phyloP scores from a whole-genome alignment of 2,113 vertebrate genomes.

The Otus sunia region DNA sequence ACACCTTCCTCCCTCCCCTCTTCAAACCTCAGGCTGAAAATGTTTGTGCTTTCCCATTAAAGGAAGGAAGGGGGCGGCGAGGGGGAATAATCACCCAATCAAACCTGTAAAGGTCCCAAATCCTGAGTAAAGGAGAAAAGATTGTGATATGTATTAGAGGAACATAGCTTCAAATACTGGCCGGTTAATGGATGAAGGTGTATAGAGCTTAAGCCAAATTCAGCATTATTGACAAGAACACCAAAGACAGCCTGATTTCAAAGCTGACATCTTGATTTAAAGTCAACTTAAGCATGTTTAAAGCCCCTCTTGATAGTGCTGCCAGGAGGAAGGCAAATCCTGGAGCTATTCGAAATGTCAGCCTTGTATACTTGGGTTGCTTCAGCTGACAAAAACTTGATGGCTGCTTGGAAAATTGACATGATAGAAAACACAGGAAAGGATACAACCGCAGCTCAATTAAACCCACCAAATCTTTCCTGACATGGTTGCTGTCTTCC shows the following conservation, averaged over 20 bases:
- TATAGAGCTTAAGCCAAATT: not conserved
- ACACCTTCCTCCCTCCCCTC: no score
- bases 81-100: not conserved
- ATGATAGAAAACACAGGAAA: slow-evolving; percentile 60
- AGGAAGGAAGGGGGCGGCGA: no score
- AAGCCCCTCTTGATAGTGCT: slow-evolving; percentile 44
- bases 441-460: slow-evolving; percentile 15
- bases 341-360: slow-evolving; percentile 65
- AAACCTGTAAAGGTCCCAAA: not conserved
- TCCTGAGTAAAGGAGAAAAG: not conserved
- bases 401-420: slow-evolving; percentile 66
- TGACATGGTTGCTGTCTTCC: not conserved
- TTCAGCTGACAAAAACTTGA: slow-evolving; percentile 66
- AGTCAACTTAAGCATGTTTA: slow-evolving; percentile 49
- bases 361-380: slow-evolving; percentile 33
- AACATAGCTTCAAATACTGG: not conserved
- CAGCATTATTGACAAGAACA: slow-evolving; percentile 31
- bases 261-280: slow-evolving; percentile 65
- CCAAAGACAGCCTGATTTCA: slow-evolving; percentile 44
- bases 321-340: slow-evolving; percentile 50
- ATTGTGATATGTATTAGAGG: not conserved
- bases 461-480: slow-evolving; percentile 21
- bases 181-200: slow-evolving; percentile 3
- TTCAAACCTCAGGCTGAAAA: not conserved
- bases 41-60: not conserved